Evolutionary conservation across 2,888 invertebrate species (phyloP).

Genomic region (Pseudolycoriella hygida): DNA sequence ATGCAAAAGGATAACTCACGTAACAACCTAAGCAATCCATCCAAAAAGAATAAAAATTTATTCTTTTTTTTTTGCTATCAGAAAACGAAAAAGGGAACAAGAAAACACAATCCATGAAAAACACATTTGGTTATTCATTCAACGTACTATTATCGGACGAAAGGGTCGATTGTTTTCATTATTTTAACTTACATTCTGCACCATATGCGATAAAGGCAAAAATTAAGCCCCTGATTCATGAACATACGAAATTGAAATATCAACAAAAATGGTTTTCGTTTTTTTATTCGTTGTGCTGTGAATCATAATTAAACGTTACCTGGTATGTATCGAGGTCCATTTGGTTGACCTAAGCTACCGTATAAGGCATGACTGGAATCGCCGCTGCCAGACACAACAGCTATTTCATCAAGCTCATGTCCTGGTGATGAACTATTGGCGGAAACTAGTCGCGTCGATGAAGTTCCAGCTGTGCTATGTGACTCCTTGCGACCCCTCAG

Average conservation of each 20-base stretch:
- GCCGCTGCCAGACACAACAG: conserved; percentile 45
- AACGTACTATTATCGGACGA: background rate
- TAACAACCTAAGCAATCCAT: no score
- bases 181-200: background rate
- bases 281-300: no score
- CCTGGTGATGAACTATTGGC: conserved; percentile 22
- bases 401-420: conserved; percentile 48
- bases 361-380: conserved; percentile 24
- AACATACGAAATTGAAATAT: background rate
- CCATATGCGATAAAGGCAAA: no score
- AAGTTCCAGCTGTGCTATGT: conserved; percentile 31
- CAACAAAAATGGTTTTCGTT: background rate
- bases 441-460: conserved; percentile 33
- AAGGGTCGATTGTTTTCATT: conserved; percentile 3
- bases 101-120: background rate
- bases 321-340: conserved; percentile 41
- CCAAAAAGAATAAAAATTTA: no score
- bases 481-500: conserved; percentile 41
- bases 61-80: no score
- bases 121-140: background rate
- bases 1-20: no score
- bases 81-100: no score
- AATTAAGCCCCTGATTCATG: no score
- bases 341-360: conserved; percentile 22
- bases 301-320: no score